Base-by-base conservation (phyloP, 2,113 vertebrate species). In the Arenaria interpres region DNA sequence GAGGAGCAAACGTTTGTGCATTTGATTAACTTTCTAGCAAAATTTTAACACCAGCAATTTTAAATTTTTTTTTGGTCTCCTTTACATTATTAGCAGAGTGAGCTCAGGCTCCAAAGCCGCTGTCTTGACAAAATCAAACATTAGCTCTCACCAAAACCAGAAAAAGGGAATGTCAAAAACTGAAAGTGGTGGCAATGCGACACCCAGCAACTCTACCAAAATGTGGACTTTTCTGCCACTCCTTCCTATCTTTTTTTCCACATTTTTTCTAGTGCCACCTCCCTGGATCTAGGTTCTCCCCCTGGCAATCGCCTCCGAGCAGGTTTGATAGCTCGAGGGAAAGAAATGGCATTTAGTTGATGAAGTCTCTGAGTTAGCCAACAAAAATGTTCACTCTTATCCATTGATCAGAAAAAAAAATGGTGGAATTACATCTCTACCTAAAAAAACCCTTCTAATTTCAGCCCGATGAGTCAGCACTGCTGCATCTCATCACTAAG, bases 401-500 rank as follows among this genome's bases (percentile, higher is more conserved):
- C 85, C 76, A 50, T 85, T 94, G 66, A 87, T 94, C 90, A 82
- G 76, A 81, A 92, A 91, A 92, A 84, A 82, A 91, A 91, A 88
- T 72, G 74, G 90, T 88, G 76, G 93, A 93, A 92, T 93, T 86
- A 74, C 67, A 80, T 90, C 76, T 90, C 56, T 60, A 93, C 90
- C 93, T 93, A 95, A 96, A 96, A 96, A 92, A 95, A n/a, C 66
- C 72, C 84, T 95, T 88, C 96, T 93, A 97, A 92, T 93, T 95
- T 96, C 79, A 97, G 94, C 66, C 62, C 41, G 0, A 37, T 94
- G 94, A 92, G 87, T 95, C 96, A 97, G 95, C 93, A 95, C 43
- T 96, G 85, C 91, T 96, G 81, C 67, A 90, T 88, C 93, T 93
- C 94, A 94, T 97, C 94, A 50, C 89, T 27, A 62, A 48, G 84